phyloP scores from a whole-genome alignment of 2,113 vertebrate species.

The Notiomystis cincta region DNA sequence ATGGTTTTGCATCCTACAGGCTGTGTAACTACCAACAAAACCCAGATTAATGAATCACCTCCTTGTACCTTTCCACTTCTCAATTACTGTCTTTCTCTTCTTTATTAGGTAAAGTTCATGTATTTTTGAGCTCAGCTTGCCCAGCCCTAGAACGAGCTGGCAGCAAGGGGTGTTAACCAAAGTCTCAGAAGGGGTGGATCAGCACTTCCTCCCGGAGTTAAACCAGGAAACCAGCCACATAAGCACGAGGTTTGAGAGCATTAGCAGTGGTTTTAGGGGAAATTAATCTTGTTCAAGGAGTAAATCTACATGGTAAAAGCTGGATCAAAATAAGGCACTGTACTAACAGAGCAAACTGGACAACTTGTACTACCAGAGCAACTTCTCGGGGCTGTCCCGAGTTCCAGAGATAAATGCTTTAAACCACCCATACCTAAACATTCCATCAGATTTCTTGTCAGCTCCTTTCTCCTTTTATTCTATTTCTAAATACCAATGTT shows the following conservation, averaged over 20 bases:
- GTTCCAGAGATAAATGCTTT: background rate
- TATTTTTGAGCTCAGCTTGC: background rate
- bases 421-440: background rate
- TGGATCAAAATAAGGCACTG: background rate
- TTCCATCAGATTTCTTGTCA: background rate
- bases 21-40: background rate
- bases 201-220: constrained; percentile 11
- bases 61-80: background rate
- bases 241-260: constrained; percentile 29
- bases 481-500: background rate
- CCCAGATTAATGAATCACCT: background rate
- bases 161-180: constrained; percentile 16
- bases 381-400: background rate
- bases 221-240: constrained; percentile 43
- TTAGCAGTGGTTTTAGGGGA: constrained; percentile 19
- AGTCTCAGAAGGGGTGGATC: background rate
- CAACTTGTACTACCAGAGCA: background rate
- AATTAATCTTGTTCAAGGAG: constrained; percentile 11
- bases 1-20: background rate
- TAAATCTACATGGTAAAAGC: background rate
- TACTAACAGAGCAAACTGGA: background rate
- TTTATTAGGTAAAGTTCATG: background rate
- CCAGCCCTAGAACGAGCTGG: background rate
- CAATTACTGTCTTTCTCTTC: background rate
- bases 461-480: background rate